Base-by-base conservation (phyloP, 2,888 invertebrate species). In the Euzetes globulus region DNA sequence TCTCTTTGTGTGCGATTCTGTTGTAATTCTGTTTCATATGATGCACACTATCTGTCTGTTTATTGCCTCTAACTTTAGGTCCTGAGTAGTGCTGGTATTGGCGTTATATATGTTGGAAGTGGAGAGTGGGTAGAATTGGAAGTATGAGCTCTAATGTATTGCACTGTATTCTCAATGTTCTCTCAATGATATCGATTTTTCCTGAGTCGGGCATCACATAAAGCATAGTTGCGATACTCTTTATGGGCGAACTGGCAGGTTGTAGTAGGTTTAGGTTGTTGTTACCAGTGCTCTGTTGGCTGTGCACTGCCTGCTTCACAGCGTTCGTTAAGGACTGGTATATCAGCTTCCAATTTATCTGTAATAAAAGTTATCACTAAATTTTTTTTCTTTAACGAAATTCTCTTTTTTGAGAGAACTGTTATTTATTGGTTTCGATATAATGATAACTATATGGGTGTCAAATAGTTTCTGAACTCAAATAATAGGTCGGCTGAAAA, bases 161-260 rank as follows among this genome's bases (percentile, higher is more conserved):
- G 29, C 19, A 19, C n/a, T 50, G 58, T 58, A 25, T 25, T 58
- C 58, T 22, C 58, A 25, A 17, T 50, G 50, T 55, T 55, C 37
- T 63, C 63, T 63, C 63, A 68, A 33, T 68, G 45, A 68, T 68
- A 68, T 68, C 68, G 68, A 68, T 68, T 68, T 68, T 68, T 68
- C 37, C 68, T 68, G 19, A 68, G 37, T 68, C 68, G 68, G 68
- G 68, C 68, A 41, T 41, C 41, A 45, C 68, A 68, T 68, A 37
- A 68, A 41, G 41, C 68, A 68, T 41, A 68, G 68, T n/a, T 22
- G 11, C 3, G 68, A 68, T 68, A 41, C 68, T 68, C 68, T 68
- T 68, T 68, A 68, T 45, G 68, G 41, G 68, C 68, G 45, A 68
- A 68, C 68, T 68, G 68, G 19, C 68, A 68, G 68, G 68, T 68